Evolutionary conservation across 2,888 invertebrate species (phyloP), one percentile per base, ranked within the genome.

Genomic region (Augiades crinisus): DNA sequence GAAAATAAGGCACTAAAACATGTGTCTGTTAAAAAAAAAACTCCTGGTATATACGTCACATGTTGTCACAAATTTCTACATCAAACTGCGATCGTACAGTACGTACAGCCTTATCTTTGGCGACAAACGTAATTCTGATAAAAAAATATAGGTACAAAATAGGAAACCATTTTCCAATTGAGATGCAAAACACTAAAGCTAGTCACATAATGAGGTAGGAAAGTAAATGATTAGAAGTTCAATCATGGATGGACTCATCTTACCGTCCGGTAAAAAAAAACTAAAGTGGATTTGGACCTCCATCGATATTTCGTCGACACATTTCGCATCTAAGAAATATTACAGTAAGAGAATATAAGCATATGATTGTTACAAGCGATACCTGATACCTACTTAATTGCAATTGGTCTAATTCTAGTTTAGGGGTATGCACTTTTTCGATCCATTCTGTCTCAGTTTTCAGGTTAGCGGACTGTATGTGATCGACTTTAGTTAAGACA

Each of bases 171-270:
- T 51, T 62, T 67, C 62, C 66, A 61, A 66, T 73, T 63, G 64
- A 75, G 70, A 73, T 63, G 68, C 63, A 69, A 67, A 61, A 67
- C 59, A 67, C 72, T 79, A 77, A 71, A 71, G 70, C 81, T 81
- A 78, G 74, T 76, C 73, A 81, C 75, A 77, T 73, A 79, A 81
- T 88, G 87, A 88, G 88, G 87, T 88, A 88, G 88, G 81, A 80
- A 62, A 79, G 75, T 78, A 78, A 81, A 77, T 60, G 65, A 78
- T 69, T 65, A 76, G 70, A 77, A 72, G 67, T 65, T 68, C 47
- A 59, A 63, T 59, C 53, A 60, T 75, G 77, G 75, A 79, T 75
- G 76, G 76, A 78, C 68, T 72, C 51, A 57, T 52, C 19, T 37
- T 53, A 41, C 43, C 53, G 41, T 53, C 44, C 51, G 51, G 51